Base-by-base conservation (phyloP, 2,113 vertebrate genomes). In the Phocoena sinus region DNA sequence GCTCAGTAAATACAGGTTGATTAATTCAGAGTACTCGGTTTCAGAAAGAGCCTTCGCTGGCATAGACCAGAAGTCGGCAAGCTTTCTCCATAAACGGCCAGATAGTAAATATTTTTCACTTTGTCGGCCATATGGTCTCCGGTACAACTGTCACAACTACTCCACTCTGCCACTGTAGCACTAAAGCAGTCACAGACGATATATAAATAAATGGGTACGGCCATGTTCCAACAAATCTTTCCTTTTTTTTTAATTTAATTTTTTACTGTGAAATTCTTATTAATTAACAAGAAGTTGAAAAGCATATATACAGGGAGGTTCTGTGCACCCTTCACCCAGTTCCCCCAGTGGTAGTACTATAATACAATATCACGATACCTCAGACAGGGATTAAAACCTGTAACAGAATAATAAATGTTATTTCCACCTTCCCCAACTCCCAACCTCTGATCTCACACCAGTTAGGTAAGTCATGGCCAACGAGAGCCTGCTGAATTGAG, bases 1-100 rank as follows among this genome's bases (percentile, higher is more conserved):
- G 8, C 28, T 89, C 26, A n/a, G 67, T 77, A 83, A 95, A 65
- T 25, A 33, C n/a, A 79, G 33, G 62, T 10, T 83, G 85, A 86
- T 58, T 76, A 58, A 67, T 6, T 11, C 13, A 74, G 41, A 86
- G 83, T n/a, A 70, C 91, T 53, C 41, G 20, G 50, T 67, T 68
- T 94, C 76, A 74, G 53, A 91, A 31, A 67, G 6, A 56, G 89
- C 62, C 81, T 94, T 90, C 50, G n/a, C 6, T 97, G 96, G 47
- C 73, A 97, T 5, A 85, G 33, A 63, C 4, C 14, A 89, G 47
- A 53, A 47, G 56, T 10, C 89, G 71, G 86, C 92, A 77, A 79
- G 50, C 21, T 47, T 87, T 44, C 62, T 67, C 53, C 53, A 28
- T 56, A 73, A 71, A 85, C 56, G 44, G 60, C 60, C 89, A 91